Base-by-base conservation (phyloP, 2,888 invertebrate genomes). In the Chaetogeoica ovagalla region DNA sequence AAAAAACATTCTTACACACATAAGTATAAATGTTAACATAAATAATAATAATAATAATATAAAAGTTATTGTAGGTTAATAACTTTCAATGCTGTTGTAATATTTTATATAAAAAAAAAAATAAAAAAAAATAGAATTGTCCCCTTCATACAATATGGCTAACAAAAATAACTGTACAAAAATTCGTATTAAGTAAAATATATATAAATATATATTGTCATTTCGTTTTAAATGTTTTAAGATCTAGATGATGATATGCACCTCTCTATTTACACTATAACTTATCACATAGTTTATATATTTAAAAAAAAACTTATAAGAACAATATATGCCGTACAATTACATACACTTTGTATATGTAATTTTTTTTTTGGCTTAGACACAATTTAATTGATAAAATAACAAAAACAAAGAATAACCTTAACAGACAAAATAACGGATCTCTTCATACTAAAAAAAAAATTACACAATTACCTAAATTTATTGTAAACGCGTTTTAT, bases 91-190 rank as follows among this genome's bases (percentile, higher is more conserved):
- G 65, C 39, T 79, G 5, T 52, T 43, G 60, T 55, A 65, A 71
- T 57, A 55, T 71, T 43, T 23, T 30, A 30, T 30, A 30, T 30
- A 30, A 2, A 30, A 30, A 30, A 65, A 57, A 76, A 76, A 70
- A 71, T 71, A 71, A 76, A 76, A 70, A 71, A 63, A 71, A 23
- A 57, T 70, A 30, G 70, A 63, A 19, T 79, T 71, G 43, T 79
- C 70, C 39, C 63, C 19, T 48, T 30, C 30, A 30, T 57, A 43
- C 15, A 63, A 30, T 71, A 65, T 79, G 63, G 79, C 71, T 79
- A 79, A 79, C 79, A 79, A 79, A 79, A 79, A 79, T 79, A 79
- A 57, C 70, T 79, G 55, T 79, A 79, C 71, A 79, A 79, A 79
- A 71, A 43, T 79, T 79, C 71, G 65, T 71, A 79, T 70, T 55